phyloP scores from a whole-genome alignment of 2,888 invertebrate genomes.

The Choristoneura rosaceana region DNA sequence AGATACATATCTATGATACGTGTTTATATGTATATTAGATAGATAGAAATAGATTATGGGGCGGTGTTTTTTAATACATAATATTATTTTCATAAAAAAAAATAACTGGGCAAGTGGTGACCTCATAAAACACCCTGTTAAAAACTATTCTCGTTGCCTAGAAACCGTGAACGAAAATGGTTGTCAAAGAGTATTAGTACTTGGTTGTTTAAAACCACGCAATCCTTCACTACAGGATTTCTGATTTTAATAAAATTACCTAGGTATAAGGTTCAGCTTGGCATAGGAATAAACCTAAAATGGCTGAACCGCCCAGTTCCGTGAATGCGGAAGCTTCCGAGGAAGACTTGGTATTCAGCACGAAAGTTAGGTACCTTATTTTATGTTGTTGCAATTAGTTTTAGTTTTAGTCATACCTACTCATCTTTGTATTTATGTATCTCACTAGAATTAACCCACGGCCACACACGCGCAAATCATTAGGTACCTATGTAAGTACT shows the following conservation, averaged over 20 bases:
- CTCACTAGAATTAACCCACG: too few species aligned
- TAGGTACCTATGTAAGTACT: too few species aligned
- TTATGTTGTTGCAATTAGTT: background rate
- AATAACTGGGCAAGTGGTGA: background rate
- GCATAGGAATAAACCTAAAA: slow-evolving; percentile 30
- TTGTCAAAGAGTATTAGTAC: too few species aligned
- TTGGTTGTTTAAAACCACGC: background rate
- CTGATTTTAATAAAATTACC: background rate
- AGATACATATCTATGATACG: too few species aligned
- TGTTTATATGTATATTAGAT: too few species aligned
- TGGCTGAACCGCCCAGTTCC: slow-evolving; percentile 33
- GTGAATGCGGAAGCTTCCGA: slow-evolving; percentile 40
- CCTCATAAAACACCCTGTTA: slow-evolving; percentile 21
- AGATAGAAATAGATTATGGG: background rate
- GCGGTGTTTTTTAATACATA: slow-evolving; percentile 6
- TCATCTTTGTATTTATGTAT: too few species aligned
- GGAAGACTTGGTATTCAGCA: slow-evolving; percentile 40
- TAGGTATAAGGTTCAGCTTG: slow-evolving; percentile 2
- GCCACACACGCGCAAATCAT: too few species aligned
- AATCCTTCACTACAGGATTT: background rate
- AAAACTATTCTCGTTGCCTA: slow-evolving; percentile 30
- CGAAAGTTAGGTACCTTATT: slow-evolving; percentile 49
- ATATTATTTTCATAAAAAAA: background rate
- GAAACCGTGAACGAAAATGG: slow-evolving; percentile 5
- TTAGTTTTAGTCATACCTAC: too few species aligned